These are phyloP conservation scores for Myiagra hebetior DNA, from an alignment of 2,113 vertebrate genomes.

Conservation along the genomic window DNA sequence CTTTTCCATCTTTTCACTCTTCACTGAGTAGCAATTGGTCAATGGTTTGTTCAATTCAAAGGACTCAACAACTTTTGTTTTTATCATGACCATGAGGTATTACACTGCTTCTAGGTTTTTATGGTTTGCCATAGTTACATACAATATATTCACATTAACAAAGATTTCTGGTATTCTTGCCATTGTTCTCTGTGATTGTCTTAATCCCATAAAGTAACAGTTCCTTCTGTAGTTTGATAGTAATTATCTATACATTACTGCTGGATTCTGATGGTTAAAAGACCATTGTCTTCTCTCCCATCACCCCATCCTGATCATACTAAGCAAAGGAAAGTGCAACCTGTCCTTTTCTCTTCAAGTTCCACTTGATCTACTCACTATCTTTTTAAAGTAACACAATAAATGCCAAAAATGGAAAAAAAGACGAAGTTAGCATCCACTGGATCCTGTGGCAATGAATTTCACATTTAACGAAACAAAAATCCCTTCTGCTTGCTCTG, in stretches of 20 bases:
- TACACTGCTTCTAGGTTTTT: neutral
- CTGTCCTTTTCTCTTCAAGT: neutral
- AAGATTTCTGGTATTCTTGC: neutral
- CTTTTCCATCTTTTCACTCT: neutral
- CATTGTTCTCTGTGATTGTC: neutral
- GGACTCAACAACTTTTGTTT: neutral
- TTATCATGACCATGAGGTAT: neutral
- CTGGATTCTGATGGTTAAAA: neutral
- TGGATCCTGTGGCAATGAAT: neutral
- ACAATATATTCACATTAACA: neutral
- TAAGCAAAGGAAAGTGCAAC: neutral
- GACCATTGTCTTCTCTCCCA: fast-evolving
- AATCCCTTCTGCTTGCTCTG: neutral
- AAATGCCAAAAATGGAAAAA: neutral
- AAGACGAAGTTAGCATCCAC: neutral
- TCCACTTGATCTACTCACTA: neutral
- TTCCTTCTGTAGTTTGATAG: neutral
- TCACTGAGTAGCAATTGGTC: no score
- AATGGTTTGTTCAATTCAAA: neutral
- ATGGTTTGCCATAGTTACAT: neutral
- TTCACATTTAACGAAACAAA: neutral
- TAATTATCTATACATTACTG: neutral
- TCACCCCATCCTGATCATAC: fast-evolving
- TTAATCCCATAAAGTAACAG: neutral
- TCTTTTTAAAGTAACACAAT: neutral